These are phyloP conservation scores for Agrochola circellaris DNA, from an alignment of 2,888 invertebrate genomes.

Conservation along the genomic window DNA sequence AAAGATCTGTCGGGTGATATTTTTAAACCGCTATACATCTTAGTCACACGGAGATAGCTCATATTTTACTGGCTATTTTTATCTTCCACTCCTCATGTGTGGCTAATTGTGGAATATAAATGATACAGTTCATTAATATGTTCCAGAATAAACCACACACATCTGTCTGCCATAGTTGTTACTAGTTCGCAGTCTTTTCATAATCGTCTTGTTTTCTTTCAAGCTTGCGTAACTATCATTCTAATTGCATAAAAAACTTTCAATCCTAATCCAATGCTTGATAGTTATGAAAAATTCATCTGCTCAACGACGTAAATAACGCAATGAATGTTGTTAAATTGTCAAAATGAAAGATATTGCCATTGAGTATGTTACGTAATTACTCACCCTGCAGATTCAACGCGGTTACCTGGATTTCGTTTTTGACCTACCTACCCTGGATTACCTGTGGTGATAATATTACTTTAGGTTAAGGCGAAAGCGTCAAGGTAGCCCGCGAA, in stretches of 20 bases:
- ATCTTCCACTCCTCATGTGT: constrained; percentile 38
- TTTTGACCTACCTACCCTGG: no score
- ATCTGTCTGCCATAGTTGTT: constrained; percentile 19
- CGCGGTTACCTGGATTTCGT: background rate
- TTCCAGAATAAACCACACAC: constrained; percentile 6
- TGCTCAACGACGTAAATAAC: background rate
- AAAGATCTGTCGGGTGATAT: constrained; percentile 53
- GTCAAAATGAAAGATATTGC: background rate
- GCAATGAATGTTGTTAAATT: background rate
- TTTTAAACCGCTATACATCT: constrained; percentile 57
- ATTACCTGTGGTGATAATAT: no score
- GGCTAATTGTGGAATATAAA: constrained; percentile 55
- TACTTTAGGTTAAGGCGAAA: no score
- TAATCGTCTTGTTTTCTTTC: background rate
- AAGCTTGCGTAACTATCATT: background rate
- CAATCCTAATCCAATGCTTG: background rate
- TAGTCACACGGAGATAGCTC: constrained; percentile 55
- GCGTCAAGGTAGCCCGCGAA: no score
- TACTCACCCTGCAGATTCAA: background rate
- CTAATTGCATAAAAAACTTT: background rate
- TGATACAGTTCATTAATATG: constrained; percentile 48
- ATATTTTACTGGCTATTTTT: constrained; percentile 58
- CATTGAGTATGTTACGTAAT: background rate
- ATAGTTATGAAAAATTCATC: background rate
- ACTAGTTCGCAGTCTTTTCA: background rate